These are phyloP conservation scores for Umimayanthus chanpuru DNA, from an alignment of 92 coral and sea anemone species.

Conservation along the genomic window DNA sequence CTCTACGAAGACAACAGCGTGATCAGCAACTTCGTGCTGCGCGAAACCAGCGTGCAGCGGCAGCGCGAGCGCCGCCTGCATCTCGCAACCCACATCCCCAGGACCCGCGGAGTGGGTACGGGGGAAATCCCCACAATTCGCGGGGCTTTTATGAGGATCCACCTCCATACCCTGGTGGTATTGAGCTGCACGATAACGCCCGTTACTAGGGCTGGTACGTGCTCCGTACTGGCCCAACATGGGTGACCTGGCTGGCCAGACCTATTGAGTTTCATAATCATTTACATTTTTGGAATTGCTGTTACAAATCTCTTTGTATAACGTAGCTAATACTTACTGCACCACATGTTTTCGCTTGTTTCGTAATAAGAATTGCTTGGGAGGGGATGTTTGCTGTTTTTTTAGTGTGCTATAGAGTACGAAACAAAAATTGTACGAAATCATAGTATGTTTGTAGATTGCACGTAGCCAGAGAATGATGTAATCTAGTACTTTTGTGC, in stretches of 20 bases:
- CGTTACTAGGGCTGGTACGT: slow-evolving; percentile 1
- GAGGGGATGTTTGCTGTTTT: too few relatives aligned
- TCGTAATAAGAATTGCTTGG: too few relatives aligned
- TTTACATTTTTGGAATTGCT: background rate
- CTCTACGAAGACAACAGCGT: slow-evolving; percentile 79
- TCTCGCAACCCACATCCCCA: background rate
- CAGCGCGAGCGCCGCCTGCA: background rate
- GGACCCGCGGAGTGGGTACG: background rate
- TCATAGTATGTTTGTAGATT: too few relatives aligned
- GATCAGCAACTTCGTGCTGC: slow-evolving; percentile 42
- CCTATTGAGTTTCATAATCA: background rate
- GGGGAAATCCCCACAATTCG: slow-evolving; percentile 30
- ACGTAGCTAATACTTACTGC: too few relatives aligned
- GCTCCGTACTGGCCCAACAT: background rate
- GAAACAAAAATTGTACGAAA: too few relatives aligned
- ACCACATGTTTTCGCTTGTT: too few relatives aligned
- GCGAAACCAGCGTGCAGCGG: slow-evolving; percentile 37
- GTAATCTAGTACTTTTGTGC: too few relatives aligned
- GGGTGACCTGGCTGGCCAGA: slow-evolving; percentile 38
- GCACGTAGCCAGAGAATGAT: too few relatives aligned
- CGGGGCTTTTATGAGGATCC: slow-evolving; percentile 38
- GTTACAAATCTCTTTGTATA: too few relatives aligned
- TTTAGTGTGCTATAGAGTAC: too few relatives aligned
- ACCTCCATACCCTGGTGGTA: slow-evolving; percentile 46
- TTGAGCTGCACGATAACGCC: slow-evolving; percentile 1